Conservation (phyloP, 2,888 invertebrate genomes). For the Ectemnius cavifrons region DNA sequence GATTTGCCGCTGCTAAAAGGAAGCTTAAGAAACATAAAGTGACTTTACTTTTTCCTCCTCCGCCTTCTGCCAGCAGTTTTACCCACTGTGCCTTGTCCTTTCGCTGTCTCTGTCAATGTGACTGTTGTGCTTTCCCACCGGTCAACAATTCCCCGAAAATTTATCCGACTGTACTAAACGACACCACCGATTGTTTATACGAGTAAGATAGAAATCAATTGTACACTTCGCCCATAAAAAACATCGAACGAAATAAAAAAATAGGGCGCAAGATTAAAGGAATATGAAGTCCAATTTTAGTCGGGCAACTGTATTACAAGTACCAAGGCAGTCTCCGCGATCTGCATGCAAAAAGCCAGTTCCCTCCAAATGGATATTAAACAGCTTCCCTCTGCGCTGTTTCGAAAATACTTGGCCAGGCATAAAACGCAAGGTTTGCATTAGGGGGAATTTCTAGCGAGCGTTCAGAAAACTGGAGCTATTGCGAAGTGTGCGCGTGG, state of each 20-base stretch:
- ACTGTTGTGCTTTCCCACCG: conserved; percentile 38
- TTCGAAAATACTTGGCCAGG: background rate
- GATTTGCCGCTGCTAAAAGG: conserved; percentile 62
- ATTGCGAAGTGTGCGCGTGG: conserved; percentile 8
- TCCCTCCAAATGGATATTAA: background rate
- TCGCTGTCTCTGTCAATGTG: conserved; percentile 1
- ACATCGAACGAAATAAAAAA: conserved; percentile 22
- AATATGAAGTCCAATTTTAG: background rate
- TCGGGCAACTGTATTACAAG: too few species aligned
- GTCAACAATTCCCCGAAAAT: conserved; percentile 62
- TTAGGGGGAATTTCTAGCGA: background rate
- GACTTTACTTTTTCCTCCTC: conserved; percentile 62
- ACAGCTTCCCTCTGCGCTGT: background rate
- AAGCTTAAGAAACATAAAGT: conserved; percentile 69
- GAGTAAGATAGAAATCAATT: too few species aligned
- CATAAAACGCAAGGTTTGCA: background rate
- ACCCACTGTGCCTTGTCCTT: conserved; percentile 35
- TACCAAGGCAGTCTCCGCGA: background rate
- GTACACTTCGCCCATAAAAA: conserved; percentile 4
- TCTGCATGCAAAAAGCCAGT: background rate
- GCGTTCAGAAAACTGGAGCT: conserved; percentile 26
- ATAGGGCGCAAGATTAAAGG: conserved; percentile 17
- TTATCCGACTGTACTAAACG: conserved; percentile 60
- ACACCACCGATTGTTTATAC: conserved; percentile 52
- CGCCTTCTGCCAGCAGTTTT: conserved; percentile 47